Evolutionary conservation across 2,113 vertebrate genomes (phyloP), one percentile per base, ranked within the genome.

Genomic region (Andinoacara biseriatus): DNA sequence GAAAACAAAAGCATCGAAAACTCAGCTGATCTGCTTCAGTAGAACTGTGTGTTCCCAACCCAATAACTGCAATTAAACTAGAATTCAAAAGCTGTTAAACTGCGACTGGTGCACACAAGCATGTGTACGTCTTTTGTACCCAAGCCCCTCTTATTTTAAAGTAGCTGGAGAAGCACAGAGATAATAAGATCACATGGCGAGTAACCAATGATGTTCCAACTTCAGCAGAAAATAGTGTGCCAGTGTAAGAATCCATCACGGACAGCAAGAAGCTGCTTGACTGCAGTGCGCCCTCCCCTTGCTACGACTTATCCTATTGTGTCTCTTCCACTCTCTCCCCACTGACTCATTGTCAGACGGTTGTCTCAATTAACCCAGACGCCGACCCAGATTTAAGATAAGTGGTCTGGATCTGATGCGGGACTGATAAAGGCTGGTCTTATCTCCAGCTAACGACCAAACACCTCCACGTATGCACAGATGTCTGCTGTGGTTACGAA

Each of bases 361-460:
- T 78, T 75, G 87, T 91, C 91, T 93, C 91, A 92, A 91, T 92
- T 94, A 92, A 90, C 89, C 89, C 82, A 58, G 83, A 91, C 58
- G 22, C 49, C 43, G 46, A 78, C 88, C 78, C 77, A 79, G 83
- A 91, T 85, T 38, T 80, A 84, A 91, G 90, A 93, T 90, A 90
- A 84, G 72, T 31, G 75, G 78, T 60, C 81, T 84, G 85, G 15
- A 82, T 86, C 77, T 89, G 91, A 93, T 90, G 61, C 2, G 14
- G 7, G 40, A 10, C 79, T 58, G 90, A 93, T 93, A 93, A 87
- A 58, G 35, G 69, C 29, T 0, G 8, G 65, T 58, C 57, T 84
- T 86, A 90, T 90, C 91, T 84, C 61, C 58, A 13, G 5, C 74
- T 85, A 74, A 87, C 63, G 54, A 90, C 60, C 83, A 63, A 80